phyloP scores from a whole-genome alignment of 2,797 vertebrate species.

The Sorex maritimensis region DNA sequence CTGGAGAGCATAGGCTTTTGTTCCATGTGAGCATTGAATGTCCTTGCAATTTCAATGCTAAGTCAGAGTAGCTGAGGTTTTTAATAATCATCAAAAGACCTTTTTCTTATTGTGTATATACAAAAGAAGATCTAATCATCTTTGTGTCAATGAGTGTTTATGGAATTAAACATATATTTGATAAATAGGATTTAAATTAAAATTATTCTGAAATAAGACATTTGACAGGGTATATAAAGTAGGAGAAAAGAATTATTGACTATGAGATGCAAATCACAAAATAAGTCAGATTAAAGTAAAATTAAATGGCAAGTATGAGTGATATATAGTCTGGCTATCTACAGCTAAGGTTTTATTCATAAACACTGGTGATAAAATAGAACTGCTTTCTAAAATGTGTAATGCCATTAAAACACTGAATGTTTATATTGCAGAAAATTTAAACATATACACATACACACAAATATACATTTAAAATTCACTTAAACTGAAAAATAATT shows the following conservation, averaged over 20 bases:
- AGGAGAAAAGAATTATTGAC: conserved; percentile 75
- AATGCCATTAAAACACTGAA: conserved; percentile 46
- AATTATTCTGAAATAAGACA: conserved; percentile 68
- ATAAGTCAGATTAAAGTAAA: conserved; percentile 78
- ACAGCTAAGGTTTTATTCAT: conserved; percentile 69
- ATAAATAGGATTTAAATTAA: conserved; percentile 73
- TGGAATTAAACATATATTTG: conserved; percentile 55
- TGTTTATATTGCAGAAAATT: conserved; percentile 6
- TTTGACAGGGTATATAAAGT: conserved; percentile 48
- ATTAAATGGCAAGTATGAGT: conserved; percentile 76
- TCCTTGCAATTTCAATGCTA: not conserved
- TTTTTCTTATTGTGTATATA: not conserved
- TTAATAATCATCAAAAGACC: not conserved
- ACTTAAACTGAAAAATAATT: not conserved
- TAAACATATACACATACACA: not conserved
- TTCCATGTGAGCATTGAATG: not conserved
- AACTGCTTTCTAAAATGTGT: conserved; percentile 62
- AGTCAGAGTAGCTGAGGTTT: not conserved
- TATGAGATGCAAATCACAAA: conserved; percentile 76
- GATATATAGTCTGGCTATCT: conserved; percentile 72
- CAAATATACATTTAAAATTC: not conserved
- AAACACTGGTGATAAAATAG: conserved; percentile 76
- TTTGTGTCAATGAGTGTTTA: conserved; percentile 42
- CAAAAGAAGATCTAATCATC: not conserved
- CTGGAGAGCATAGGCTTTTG: not conserved